Evolutionary conservation across 2,113 vertebrate species (phyloP), one percentile per base, ranked within the genome.

Genomic region (Zapornia atra): DNA sequence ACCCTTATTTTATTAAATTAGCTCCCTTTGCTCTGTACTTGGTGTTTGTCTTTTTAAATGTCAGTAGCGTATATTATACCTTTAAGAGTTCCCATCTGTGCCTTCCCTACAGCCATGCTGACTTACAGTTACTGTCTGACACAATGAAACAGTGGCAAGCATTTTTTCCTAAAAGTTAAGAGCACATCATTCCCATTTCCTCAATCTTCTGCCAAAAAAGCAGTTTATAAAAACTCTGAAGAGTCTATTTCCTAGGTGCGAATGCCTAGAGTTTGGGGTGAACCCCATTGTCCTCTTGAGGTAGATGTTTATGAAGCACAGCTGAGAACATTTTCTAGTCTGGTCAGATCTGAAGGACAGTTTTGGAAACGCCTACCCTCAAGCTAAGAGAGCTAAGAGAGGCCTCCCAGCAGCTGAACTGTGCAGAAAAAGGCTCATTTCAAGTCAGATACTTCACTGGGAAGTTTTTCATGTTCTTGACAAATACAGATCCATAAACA

Each of bases 1-100:
- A 46, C 71, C 15, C 60, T 63, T 76, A 59, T 95, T 97, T 97
- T 93, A 92, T 95, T 96, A 96, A 95, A 91, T 91, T 68, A 90
- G 28, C 46, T 89, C 89, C 76, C 60, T 86, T 91, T 96, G 38
- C 77, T 96, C 69, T 80, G 54, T 54, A 66, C 87, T 97, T 86
- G 63, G 6, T 93, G 57, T 92, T 95, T 93, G 31, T 72, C 44
- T 90, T 88, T 94, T 91, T 12, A 96, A 92, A 96, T 93, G 90
- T 88, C 92, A 96, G 71, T 53, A 81, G 50, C 73, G 71, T 85
- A 54, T 94, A 87, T 92, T 80, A 25, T 42, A 82, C 59, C 44
- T 95, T 88, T 76, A 75, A 91, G 75, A 88, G 85, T 86, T 97
- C 95, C 80, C 87, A 82, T 96, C 90, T 81, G 40, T 92, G n/a